Evolutionary conservation across 2,888 invertebrate species (phyloP).

Genomic region (Drosophila anceps): DNA sequence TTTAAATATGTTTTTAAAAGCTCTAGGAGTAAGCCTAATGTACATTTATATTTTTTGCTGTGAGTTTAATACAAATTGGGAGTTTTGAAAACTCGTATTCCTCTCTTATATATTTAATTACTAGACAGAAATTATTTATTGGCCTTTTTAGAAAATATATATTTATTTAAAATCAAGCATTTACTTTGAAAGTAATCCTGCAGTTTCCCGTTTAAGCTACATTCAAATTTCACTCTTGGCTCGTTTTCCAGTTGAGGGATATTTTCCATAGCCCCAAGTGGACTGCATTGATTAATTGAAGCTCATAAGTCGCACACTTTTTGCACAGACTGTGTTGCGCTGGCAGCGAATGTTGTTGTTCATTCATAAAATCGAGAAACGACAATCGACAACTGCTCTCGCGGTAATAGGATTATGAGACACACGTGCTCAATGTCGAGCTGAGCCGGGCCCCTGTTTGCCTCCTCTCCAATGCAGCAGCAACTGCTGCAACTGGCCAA

Average conservation of each 20-base stretch:
- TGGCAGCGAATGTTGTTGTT: slow-evolving; percentile 37
- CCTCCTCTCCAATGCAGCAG: slow-evolving; percentile 17
- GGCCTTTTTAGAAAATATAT: too few species aligned
- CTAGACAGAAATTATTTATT: too few species aligned
- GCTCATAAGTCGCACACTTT: slow-evolving; percentile 16
- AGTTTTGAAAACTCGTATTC: too few species aligned
- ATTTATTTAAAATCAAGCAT: neutral
- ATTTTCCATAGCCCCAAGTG: neutral
- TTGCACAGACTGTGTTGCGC: slow-evolving; percentile 31
- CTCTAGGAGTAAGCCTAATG: too few species aligned
- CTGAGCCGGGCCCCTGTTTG: slow-evolving; percentile 8
- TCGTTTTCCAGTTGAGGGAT: neutral
- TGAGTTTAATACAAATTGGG: too few species aligned
- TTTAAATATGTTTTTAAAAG: too few species aligned
- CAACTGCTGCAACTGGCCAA: slow-evolving; percentile 59
- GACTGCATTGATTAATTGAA: neutral
- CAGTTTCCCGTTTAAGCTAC: neutral
- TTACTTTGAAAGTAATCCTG: neutral
- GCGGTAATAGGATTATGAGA: slow-evolving; percentile 77
- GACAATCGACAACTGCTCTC: slow-evolving; percentile 58
- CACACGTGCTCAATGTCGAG: slow-evolving; percentile 80
- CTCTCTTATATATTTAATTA: too few species aligned
- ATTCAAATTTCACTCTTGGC: neutral
- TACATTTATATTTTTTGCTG: too few species aligned
- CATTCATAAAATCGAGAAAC: slow-evolving; percentile 69